These are phyloP conservation scores for Ptilodon capucinus DNA, from an alignment of 2,888 invertebrate species.

Conservation along the genomic window DNA sequence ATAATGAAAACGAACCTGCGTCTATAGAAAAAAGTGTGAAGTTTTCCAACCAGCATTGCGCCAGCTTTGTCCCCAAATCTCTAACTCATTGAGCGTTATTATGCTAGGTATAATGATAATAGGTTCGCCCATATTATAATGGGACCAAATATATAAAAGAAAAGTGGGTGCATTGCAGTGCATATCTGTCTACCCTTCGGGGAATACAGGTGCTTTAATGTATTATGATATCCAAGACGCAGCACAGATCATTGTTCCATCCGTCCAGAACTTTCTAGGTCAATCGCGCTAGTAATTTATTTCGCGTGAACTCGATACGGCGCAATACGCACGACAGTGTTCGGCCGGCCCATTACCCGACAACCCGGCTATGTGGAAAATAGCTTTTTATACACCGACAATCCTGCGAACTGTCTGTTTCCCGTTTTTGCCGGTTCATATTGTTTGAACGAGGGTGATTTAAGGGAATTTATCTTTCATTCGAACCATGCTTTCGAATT, in stretches of 20 bases:
- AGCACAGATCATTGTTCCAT: constrained; percentile 50
- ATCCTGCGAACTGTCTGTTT: constrained; percentile 41
- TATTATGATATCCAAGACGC: constrained; percentile 32
- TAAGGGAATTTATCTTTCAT: constrained; percentile 25
- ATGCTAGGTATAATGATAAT: neutral
- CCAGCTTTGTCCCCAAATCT: too few relatives aligned
- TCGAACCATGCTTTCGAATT: too few relatives aligned
- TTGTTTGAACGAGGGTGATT: constrained; percentile 38
- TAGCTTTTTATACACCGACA: constrained; percentile 46
- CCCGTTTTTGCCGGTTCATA: constrained; percentile 41
- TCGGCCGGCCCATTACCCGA: constrained; percentile 40
- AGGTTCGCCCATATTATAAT: too few relatives aligned
- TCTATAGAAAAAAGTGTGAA: too few relatives aligned
- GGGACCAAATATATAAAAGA: too few relatives aligned
- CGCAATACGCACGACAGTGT: constrained; percentile 47
- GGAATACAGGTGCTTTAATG: constrained; percentile 14
- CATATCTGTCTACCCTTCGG: neutral
- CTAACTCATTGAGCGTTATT: too few relatives aligned
- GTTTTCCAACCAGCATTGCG: too few relatives aligned
- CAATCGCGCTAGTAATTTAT: constrained; percentile 70
- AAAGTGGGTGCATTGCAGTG: too few relatives aligned
- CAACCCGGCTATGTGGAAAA: constrained; percentile 45
- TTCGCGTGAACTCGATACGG: constrained; percentile 56
- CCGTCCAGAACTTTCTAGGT: constrained; percentile 61
- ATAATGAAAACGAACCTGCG: too few relatives aligned